Percentiles rank a stretch among this genome's conserved stretches.
These are phyloP conservation scores for Tychaedon coryphoeus DNA, from an alignment of 2,113 vertebrate species.

Conservation along the genomic window DNA sequence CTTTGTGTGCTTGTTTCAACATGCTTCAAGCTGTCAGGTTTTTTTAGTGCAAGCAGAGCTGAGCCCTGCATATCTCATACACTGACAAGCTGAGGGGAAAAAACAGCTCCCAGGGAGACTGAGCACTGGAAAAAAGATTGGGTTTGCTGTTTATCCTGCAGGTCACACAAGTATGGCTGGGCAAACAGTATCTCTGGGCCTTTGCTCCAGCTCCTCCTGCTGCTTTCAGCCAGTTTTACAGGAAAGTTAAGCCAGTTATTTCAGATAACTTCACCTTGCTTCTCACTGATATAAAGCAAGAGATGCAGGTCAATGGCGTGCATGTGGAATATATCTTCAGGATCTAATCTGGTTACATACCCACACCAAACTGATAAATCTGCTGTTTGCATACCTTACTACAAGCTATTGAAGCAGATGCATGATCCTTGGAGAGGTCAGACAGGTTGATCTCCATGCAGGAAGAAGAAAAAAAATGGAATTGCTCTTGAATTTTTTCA, in stretches of 20 bases:
- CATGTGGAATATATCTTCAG: neutral
- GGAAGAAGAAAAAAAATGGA: neutral
- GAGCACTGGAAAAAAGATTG: neutral
- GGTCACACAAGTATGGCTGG: neutral
- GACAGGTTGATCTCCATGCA: neutral
- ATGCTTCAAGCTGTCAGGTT: neutral
- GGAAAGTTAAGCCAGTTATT: neutral
- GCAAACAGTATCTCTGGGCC: neutral
- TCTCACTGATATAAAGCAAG: neutral
- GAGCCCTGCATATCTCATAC: neutral
- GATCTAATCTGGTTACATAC: neutral
- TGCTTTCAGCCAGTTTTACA: neutral
- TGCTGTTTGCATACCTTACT: neutral
- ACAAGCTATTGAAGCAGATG: neutral
- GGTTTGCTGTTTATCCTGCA: neutral
- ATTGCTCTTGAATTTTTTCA: neutral
- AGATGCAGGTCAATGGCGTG: rapidly evolving
- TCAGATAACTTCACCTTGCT: neutral
- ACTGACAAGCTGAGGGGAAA: neutral
- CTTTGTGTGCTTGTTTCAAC: neutral
- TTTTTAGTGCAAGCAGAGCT: neutral
- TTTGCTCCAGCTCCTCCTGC: neutral
- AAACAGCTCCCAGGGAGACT: neutral
- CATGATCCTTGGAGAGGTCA: neutral
- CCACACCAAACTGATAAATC: neutral